Conservation (phyloP, 2,888 invertebrate genomes). For the Plemyria rubiginata region DNA sequence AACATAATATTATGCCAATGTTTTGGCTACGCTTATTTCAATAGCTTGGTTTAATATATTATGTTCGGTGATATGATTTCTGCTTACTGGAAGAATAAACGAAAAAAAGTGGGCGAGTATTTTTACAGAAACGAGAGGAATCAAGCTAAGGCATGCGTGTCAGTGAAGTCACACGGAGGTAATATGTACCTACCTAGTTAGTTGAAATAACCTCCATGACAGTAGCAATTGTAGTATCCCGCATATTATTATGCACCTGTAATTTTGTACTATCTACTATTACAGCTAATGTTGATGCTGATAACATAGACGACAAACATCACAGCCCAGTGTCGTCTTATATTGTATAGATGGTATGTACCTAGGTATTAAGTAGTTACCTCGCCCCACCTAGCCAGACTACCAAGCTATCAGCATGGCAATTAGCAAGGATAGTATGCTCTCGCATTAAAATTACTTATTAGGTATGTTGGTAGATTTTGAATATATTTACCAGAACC, state of each 20-base stretch:
- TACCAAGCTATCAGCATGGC: conserved; percentile 1
- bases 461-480: neutral
- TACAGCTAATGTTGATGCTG: conserved; percentile 46
- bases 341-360: neutral
- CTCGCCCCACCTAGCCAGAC: neutral
- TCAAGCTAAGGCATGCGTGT: neutral
- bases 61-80: no score
- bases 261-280: conserved; percentile 27
- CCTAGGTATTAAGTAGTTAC: neutral
- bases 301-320: conserved; percentile 46
- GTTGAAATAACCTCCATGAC: conserved; percentile 6
- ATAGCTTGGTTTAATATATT: no score
- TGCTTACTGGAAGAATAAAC: no score
- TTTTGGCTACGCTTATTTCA: no score
- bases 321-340: conserved; percentile 24
- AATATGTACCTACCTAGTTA: no score
- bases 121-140: neutral
- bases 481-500: neutral
- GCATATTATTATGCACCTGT: conserved; percentile 18
- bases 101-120: neutral
- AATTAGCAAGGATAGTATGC: neutral
- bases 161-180: neutral
- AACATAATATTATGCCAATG: no score
- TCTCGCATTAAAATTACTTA: neutral
- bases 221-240: conserved; percentile 25